Evolutionary conservation across 2,113 vertebrate genomes (phyloP).

Genomic region (Arothron firmamentum): DNA sequence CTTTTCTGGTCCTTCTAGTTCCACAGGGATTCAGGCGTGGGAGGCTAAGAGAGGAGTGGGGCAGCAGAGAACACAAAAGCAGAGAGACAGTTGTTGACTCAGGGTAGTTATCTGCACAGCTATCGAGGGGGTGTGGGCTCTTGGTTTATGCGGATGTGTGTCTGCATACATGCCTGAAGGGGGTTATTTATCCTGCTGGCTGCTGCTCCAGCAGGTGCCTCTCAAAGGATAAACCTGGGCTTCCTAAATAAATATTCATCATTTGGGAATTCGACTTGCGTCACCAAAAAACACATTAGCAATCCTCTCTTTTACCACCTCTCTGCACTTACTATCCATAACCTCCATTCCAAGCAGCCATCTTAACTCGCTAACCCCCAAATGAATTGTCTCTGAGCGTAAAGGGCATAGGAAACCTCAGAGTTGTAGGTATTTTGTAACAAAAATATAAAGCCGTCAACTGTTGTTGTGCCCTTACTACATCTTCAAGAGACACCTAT

Average conservation of each 20-base stretch:
- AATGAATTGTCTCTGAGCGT: background rate
- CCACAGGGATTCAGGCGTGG: conserved; percentile 48
- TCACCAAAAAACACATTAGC: conserved; percentile 23
- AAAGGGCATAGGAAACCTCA: conserved; percentile 6
- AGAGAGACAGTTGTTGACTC: conserved; percentile 60
- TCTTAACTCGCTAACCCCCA: background rate
- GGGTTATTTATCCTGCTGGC: conserved; percentile 59
- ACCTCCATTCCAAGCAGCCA: conserved; percentile 5
- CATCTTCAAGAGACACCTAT: background rate
- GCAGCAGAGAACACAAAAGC: conserved; percentile 63
- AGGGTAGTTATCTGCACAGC: conserved; percentile 60
- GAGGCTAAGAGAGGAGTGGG: conserved; percentile 37
- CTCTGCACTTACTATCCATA: background rate
- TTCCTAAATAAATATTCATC: conserved; percentile 56
- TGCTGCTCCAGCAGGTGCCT: conserved; percentile 55
- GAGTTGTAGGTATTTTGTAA: conserved; percentile 2
- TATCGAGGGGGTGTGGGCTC: conserved; percentile 30
- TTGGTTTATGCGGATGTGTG: conserved; percentile 12
- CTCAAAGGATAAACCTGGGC: conserved; percentile 55
- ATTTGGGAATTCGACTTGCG: conserved; percentile 32
- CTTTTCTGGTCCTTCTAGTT: conserved; percentile 47
- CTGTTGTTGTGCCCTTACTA: too few relatives aligned
- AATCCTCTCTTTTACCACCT: background rate
- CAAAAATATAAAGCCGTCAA: background rate
- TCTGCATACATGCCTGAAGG: conserved; percentile 37